Evolutionary conservation across 2,797 vertebrate genomes (phyloP).

Genomic region (Sylvia borin): DNA sequence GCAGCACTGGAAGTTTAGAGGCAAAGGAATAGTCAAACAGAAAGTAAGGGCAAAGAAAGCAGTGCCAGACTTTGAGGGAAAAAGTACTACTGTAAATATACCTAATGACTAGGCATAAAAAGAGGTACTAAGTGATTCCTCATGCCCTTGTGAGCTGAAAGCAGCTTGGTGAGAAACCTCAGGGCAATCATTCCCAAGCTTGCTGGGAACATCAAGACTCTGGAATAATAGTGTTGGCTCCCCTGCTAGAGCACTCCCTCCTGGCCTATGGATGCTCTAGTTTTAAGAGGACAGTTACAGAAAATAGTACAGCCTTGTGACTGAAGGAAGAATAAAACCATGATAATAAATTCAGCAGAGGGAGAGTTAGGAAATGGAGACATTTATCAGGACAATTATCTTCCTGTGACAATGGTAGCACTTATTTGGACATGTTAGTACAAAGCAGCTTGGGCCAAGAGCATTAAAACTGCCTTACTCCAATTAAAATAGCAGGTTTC

Average conservation of each 20-base stretch:
- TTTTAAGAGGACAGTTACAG: conserved; percentile 20
- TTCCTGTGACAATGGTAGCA: background rate
- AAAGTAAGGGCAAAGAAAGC: conserved; percentile 36
- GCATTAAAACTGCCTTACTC: background rate
- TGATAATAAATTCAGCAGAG: conserved; percentile 10
- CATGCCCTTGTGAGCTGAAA: conserved; percentile 28
- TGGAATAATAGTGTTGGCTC: background rate
- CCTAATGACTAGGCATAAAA: conserved; percentile 47
- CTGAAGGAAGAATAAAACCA: conserved; percentile 5
- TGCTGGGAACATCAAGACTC: conserved; percentile 9
- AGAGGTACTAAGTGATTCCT: conserved; percentile 24
- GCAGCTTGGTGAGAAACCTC: conserved; percentile 49
- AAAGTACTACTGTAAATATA: conserved; percentile 58
- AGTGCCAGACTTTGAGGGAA: conserved; percentile 44
- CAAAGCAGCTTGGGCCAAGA: background rate
- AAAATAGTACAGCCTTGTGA: conserved; percentile 16
- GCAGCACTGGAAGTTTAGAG: conserved; percentile 28
- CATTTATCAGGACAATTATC: background rate
- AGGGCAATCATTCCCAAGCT: conserved; percentile 53
- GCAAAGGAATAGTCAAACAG: conserved; percentile 41
- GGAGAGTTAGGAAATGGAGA: background rate
- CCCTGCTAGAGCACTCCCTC: conserved; percentile 54
- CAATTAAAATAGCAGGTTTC: background rate
- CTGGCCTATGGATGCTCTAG: conserved; percentile 25
- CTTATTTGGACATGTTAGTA: background rate